These are phyloP conservation scores for Mesoclemmys tuberculata DNA, from an alignment of 2,113 vertebrate species.

Conservation along the genomic window DNA sequence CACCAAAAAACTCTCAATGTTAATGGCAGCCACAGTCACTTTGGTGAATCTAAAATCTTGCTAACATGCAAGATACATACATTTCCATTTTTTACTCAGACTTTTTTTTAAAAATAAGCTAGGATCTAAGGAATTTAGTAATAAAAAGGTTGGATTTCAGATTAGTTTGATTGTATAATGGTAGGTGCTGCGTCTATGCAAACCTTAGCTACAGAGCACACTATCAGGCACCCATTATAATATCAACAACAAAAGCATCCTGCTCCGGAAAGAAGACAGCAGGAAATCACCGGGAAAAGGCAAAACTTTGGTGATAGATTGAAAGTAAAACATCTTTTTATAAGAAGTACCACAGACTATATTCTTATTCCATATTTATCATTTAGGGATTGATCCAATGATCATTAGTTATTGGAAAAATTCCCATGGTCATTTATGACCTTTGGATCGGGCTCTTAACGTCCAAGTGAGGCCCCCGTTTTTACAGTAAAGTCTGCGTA, in stretches of 20 bases:
- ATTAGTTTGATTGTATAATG: fast-evolving
- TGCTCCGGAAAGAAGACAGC: neutral
- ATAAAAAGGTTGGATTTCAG: neutral
- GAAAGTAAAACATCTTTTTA: no score
- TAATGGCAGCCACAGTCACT: no score
- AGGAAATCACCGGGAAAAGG: no score
- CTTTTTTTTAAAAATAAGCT: neutral
- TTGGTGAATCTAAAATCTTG: neutral
- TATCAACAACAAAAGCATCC: neutral
- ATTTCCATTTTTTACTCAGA: neutral
- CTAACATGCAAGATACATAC: fast-evolving
- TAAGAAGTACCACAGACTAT: no score
- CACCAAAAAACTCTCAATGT: neutral
- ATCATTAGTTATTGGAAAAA: neutral
- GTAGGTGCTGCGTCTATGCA: neutral
- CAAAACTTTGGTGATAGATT: no score
- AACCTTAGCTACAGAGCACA: neutral
- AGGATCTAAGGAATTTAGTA: neutral
- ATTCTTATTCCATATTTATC: no score
- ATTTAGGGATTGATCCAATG: no score
- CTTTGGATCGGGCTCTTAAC: neutral
- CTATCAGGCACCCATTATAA: neutral
- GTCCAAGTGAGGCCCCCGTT: neutral
- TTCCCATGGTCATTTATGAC: neutral
- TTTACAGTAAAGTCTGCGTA: neutral